A percentile compares a stretch with the other conserved stretches of the same genome.
phyloP scores from a whole-genome alignment of 2,113 vertebrate genomes.

The Phylloscopus trochilus region DNA sequence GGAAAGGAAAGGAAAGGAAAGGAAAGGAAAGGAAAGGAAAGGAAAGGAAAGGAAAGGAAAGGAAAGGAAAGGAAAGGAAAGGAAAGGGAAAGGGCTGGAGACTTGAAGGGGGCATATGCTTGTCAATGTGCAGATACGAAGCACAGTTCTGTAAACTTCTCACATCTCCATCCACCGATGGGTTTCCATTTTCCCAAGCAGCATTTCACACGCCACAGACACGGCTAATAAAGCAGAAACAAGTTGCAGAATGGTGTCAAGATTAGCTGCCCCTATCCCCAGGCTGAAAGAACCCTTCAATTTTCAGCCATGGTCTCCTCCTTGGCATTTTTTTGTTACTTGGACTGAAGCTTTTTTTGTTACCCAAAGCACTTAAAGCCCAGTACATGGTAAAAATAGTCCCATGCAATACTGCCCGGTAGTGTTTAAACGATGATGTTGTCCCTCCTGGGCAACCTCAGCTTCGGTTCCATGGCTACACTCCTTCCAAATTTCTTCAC shows the following conservation, averaged over 20 bases:
- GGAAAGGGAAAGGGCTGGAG: neutral
- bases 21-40: neutral
- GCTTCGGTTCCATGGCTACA: neutral
- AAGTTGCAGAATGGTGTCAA: neutral
- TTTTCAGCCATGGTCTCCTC: neutral
- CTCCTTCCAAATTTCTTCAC: neutral
- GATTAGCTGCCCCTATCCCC: neutral
- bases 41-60: neutral
- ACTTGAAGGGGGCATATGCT: neutral
- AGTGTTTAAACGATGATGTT: neutral
- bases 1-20: neutral
- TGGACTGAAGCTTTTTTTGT: neutral
- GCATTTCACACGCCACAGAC: neutral
- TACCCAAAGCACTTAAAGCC: neutral
- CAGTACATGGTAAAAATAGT: neutral
- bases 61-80: neutral
- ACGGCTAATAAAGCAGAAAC: neutral
- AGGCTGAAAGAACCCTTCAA: neutral
- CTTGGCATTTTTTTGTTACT: neutral
- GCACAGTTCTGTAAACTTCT: neutral
- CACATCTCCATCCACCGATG: rapidly evolving
- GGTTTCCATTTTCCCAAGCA: neutral
- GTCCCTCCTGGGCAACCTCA: neutral
- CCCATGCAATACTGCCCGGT: neutral
- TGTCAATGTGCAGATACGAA: neutral